Evolutionary conservation across 2,888 invertebrate genomes (phyloP).

Genomic region (Prosapia bicincta): DNA sequence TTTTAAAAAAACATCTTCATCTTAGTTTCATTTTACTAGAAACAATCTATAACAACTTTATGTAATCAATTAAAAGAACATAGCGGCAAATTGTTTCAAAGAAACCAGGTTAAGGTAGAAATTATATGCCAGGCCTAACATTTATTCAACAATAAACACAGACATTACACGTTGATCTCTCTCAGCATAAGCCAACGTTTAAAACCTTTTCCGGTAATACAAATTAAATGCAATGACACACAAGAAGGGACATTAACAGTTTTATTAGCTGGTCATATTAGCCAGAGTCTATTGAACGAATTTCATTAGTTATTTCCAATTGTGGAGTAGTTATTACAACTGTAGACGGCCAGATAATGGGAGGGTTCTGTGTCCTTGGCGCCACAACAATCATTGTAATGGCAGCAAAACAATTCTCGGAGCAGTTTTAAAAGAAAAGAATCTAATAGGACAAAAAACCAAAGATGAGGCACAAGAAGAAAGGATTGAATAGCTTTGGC

Average conservation of each 20-base stretch:
- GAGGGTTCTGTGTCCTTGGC: conserved; percentile 13
- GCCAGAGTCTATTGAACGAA: conserved; percentile 6
- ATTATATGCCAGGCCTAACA: not conserved
- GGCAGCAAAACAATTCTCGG: conserved; percentile 19
- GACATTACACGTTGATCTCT: not conserved
- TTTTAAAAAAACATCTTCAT: no score
- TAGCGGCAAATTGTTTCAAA: not conserved
- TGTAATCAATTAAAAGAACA: not conserved
- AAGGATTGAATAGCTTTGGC: not conserved
- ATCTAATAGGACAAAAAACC: not conserved
- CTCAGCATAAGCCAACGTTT: not conserved
- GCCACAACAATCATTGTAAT: conserved; percentile 19
- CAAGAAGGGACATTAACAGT: conserved; percentile 13
- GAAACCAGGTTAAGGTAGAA: not conserved
- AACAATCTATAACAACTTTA: not conserved
- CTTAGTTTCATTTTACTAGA: not conserved
- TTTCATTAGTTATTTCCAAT: conserved; percentile 27
- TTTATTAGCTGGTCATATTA: conserved; percentile 22
- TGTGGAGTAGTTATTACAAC: conserved; percentile 20
- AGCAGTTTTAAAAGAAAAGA: not conserved
- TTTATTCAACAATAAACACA: conserved; percentile 2
- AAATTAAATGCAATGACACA: conserved; percentile 11
- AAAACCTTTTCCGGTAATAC: conserved; percentile 2
- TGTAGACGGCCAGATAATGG: conserved; percentile 7
- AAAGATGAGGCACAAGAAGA: not conserved